phyloP scores from a whole-genome alignment of 2,797 vertebrate genomes.

The Yasuhikotakia modesta region DNA sequence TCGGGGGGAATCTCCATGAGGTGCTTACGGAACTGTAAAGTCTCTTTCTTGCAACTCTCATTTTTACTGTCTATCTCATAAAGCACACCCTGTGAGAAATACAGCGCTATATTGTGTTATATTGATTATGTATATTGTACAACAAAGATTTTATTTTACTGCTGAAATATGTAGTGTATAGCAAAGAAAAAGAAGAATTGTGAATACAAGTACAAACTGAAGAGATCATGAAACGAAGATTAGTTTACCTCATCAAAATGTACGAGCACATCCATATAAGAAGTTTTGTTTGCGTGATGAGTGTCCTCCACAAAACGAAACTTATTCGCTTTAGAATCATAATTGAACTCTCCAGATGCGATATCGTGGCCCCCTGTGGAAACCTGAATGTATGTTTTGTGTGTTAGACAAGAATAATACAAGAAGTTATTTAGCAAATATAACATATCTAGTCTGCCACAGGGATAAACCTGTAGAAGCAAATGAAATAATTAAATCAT shows the following conservation, averaged over 20 bases:
- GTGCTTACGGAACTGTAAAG: conserved; percentile 66
- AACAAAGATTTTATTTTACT: too few relatives aligned
- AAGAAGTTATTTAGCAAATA: too few relatives aligned
- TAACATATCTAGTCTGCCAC: background rate
- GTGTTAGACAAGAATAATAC: background rate
- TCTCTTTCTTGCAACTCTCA: conserved; percentile 76
- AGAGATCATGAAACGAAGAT: background rate
- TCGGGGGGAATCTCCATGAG: conserved; percentile 74
- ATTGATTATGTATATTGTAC: too few relatives aligned
- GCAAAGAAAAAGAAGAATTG: background rate
- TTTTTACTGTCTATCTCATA: conserved; percentile 79
- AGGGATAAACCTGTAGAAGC: too few relatives aligned
- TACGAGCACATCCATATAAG: conserved; percentile 73
- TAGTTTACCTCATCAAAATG: conserved; percentile 74
- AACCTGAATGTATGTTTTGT: conserved; percentile 17
- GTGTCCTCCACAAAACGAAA: conserved; percentile 74
- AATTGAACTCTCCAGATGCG: conserved; percentile 67
- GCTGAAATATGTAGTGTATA: too few relatives aligned
- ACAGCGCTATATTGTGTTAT: too few relatives aligned
- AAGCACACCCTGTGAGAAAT: conserved; percentile 66
- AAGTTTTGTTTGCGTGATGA: conserved; percentile 61
- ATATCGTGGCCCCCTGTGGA: conserved; percentile 63
- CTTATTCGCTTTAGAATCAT: conserved; percentile 70
- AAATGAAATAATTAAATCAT: too few relatives aligned
- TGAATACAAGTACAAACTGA: background rate